Evolutionary conservation across 2,888 invertebrate genomes (phyloP).

Genomic region (Drosophila greeni): DNA sequence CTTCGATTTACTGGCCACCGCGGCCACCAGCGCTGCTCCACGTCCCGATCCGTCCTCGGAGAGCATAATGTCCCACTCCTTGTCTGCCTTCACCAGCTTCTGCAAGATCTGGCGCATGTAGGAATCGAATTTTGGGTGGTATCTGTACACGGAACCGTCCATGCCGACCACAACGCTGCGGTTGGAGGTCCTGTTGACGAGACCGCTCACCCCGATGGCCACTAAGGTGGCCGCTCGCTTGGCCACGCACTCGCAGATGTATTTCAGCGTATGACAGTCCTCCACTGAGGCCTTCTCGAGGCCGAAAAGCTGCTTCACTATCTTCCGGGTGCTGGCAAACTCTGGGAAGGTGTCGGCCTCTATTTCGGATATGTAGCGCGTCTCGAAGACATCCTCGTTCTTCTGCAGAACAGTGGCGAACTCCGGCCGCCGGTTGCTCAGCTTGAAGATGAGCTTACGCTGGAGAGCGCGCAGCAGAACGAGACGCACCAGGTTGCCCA

Average conservation of each 20-base stretch:
- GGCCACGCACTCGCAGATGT: conserved; percentile 94
- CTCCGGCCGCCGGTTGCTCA: conserved; percentile 45
- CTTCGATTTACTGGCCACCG: conserved; percentile 83
- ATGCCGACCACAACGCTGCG: conserved; percentile 94
- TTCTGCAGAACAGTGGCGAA: conserved; percentile 49
- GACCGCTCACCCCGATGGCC: conserved; percentile 90
- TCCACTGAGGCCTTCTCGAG: conserved; percentile 85
- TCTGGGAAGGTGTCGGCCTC: conserved; percentile 90
- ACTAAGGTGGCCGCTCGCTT: conserved; percentile 94
- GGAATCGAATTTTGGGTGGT: conserved; percentile 96
- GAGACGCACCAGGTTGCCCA: conserved; percentile 95
- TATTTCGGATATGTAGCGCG: conserved; percentile 97
- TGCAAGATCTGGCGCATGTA: conserved; percentile 92
- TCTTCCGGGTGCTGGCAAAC: conserved; percentile 87
- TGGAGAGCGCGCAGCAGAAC: conserved; percentile 89
- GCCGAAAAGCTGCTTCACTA: conserved; percentile 87
- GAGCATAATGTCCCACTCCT: conserved; percentile 94
- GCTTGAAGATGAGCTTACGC: conserved; percentile 80
- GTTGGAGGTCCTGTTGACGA: conserved; percentile 93
- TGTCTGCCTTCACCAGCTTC: conserved; percentile 84
- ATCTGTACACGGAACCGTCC: conserved; percentile 97
- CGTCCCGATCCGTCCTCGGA: conserved; percentile 97
- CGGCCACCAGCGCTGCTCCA: conserved; percentile 96
- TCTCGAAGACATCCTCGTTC: conserved; percentile 88
- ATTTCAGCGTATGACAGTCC: conserved; percentile 93